phyloP scores from a whole-genome alignment of 2,888 invertebrate genomes.

The Drosophila kambysellisi region DNA sequence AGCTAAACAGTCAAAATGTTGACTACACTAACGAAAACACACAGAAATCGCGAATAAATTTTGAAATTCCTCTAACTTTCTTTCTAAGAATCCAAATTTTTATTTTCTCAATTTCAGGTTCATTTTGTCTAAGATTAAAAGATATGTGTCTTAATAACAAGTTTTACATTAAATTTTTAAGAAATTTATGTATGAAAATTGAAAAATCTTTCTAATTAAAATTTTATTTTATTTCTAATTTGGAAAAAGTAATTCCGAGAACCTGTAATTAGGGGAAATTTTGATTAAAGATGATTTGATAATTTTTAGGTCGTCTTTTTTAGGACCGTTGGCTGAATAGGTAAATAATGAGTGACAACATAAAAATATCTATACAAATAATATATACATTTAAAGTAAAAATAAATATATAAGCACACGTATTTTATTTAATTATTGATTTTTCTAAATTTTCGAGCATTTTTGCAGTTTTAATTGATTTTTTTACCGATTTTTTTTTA shows the following conservation, averaged over 20 bases:
- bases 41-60: background rate
- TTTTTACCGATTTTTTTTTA: too few species aligned
- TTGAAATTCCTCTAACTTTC: background rate
- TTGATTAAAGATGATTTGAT: too few species aligned
- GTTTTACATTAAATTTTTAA: too few species aligned
- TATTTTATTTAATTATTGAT: too few species aligned
- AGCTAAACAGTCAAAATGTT: constrained; percentile 9
- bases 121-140: background rate
- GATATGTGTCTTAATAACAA: background rate
- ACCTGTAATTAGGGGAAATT: too few species aligned
- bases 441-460: too few species aligned
- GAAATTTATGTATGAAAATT: too few species aligned
- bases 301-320: background rate
- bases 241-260: too few species aligned
- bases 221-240: too few species aligned
- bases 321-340: too few species aligned
- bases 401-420: background rate
- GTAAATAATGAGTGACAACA: background rate
- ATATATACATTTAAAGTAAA: background rate
- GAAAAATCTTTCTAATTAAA: too few species aligned
- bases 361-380: background rate
- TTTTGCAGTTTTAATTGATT: too few species aligned
- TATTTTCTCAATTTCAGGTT: background rate
- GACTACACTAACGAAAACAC: background rate
- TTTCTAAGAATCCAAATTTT: background rate